Percentiles rank a stretch among this genome's conserved stretches.
Conservation (phyloP, 2,888 invertebrate species). For the Heterodera filipjevi region DNA sequence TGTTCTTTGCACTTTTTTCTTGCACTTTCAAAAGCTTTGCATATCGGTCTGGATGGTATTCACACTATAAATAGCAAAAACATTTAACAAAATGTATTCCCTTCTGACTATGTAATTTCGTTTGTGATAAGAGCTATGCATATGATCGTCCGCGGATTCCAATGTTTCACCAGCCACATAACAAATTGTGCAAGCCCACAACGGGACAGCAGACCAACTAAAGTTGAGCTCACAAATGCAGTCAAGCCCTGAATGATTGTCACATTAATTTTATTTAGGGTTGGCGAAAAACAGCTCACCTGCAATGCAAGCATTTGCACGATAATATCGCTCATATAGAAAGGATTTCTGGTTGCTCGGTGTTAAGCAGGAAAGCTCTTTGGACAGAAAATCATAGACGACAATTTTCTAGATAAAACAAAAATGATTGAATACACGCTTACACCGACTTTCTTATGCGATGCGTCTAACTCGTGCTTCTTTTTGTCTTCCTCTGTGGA, state of each 20-base stretch:
- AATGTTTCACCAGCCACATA: constrained; percentile 34
- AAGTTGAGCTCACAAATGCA: constrained; percentile 39
- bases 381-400: constrained; percentile 32
- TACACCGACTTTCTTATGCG: constrained; percentile 25
- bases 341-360: constrained; percentile 27
- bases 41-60: constrained; percentile 26
- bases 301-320: constrained; percentile 25
- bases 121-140: constrained; percentile 32
- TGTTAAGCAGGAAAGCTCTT: constrained; percentile 26
- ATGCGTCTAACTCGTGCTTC: constrained; percentile 28
- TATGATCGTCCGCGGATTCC: constrained; percentile 36
- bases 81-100: not conserved
- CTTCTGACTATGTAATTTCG: constrained; percentile 32
- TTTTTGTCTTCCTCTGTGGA: constrained; percentile 29
- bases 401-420: constrained; percentile 30
- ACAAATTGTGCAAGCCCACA: constrained; percentile 41
- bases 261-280: not conserved
- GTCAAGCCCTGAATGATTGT: constrained; percentile 29
- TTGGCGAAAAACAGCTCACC: not conserved
- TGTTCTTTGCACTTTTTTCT: constrained; percentile 16
- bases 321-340: constrained; percentile 25
- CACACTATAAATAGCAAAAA: constrained; percentile 7
- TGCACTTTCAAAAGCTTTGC: constrained; percentile 12
- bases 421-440: not conserved
- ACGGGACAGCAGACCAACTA: constrained; percentile 21